These are phyloP conservation scores for Heliconius eleuchia DNA, from an alignment of 1,140 invertebrate genomes.

Conservation along the genomic window DNA sequence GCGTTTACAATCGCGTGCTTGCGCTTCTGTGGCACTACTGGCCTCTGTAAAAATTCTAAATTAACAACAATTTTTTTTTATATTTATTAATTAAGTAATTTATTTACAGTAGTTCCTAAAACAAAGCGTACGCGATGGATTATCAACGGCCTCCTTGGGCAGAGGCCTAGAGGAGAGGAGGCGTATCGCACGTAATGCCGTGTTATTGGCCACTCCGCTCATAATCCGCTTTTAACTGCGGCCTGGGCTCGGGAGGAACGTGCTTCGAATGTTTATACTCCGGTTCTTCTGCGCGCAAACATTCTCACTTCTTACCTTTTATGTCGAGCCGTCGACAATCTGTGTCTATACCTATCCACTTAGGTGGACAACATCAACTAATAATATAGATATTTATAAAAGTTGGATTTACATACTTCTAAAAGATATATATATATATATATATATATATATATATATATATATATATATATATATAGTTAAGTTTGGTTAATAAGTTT, in stretches of 20 bases:
- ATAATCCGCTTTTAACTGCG: conserved; percentile 77
- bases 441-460: no score
- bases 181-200: conserved; percentile 59
- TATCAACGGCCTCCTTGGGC: conserved; percentile 56
- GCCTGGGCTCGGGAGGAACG: conserved; percentile 51
- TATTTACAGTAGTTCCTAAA: conserved; percentile 19
- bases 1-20: no score
- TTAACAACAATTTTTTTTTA: no score
- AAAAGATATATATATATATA: no score
- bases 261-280: conserved; percentile 59
- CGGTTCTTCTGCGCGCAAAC: conserved; percentile 54
- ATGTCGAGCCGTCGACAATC: conserved; percentile 23
- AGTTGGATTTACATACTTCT: neutral
- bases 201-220: conserved; percentile 72
- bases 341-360: neutral
- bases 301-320: conserved; percentile 64
- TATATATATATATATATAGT: no score
- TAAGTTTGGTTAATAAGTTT: no score
- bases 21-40: no score
- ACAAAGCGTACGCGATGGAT: conserved; percentile 58
- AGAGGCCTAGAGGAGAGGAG: neutral
- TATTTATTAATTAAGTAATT: neutral
- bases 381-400: neutral
- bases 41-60: no score
- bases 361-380: neutral